Conservation (phyloP, 2,797 vertebrate genomes). For the Etheostoma perlongum region DNA sequence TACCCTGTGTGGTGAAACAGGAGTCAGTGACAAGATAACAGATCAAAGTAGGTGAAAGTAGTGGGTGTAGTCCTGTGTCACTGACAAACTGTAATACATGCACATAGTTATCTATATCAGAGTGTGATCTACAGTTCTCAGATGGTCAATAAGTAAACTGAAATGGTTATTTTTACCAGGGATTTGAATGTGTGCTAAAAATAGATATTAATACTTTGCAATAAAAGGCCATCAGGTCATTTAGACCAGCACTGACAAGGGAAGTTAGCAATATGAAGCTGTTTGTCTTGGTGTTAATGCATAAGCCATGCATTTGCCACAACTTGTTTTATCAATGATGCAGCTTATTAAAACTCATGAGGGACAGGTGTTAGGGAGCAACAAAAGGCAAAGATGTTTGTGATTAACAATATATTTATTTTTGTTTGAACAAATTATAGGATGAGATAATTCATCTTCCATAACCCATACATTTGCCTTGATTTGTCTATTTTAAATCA, state of each 20-base stretch:
- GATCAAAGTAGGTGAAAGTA: background rate
- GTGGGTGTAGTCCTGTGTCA: background rate
- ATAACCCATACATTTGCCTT: background rate
- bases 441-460: background rate
- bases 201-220: background rate
- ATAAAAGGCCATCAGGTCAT: background rate
- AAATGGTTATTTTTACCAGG: background rate
- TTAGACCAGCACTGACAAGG: background rate
- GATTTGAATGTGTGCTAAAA: background rate
- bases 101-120: background rate
- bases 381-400: background rate
- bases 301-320: background rate
- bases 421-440: background rate
- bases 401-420: background rate
- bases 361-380: background rate
- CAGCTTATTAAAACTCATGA: background rate
- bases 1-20: background rate
- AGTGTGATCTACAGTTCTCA: background rate
- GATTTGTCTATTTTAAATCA: background rate
- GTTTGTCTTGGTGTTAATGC: background rate
- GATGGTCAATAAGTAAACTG: background rate
- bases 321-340: background rate
- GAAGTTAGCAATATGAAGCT: background rate
- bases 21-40: background rate
- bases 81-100: background rate